phyloP scores from a whole-genome alignment of 2,797 vertebrate species.

The Myotis daubentonii region DNA sequence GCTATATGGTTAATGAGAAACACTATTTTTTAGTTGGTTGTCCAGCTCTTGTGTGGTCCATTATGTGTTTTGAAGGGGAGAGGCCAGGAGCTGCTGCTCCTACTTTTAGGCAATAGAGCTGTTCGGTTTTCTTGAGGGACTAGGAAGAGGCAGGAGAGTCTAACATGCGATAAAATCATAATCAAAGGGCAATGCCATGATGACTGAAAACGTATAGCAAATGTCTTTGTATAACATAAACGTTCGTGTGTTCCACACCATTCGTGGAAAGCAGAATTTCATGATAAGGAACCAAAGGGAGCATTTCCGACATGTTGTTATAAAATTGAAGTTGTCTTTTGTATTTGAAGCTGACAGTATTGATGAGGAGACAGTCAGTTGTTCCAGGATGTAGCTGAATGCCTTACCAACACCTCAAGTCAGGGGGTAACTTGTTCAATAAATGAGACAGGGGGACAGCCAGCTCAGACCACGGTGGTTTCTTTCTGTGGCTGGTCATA shows the following conservation, averaged over 20 bases:
- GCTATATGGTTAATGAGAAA: background rate
- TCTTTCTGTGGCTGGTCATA: background rate
- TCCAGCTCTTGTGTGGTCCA: background rate
- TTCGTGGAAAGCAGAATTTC: background rate
- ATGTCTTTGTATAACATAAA: constrained; percentile 3
- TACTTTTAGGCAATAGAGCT: background rate
- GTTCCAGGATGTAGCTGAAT: background rate
- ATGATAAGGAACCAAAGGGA: constrained; percentile 6
- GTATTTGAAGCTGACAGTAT: background rate
- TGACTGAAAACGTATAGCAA: constrained; percentile 6
- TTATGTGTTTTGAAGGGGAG: background rate
- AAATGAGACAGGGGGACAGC: background rate
- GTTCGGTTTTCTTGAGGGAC: background rate
- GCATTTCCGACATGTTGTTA: background rate
- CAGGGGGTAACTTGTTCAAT: background rate
- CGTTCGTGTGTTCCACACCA: background rate
- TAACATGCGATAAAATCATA: background rate
- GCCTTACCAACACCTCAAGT: background rate
- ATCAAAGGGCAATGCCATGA: background rate
- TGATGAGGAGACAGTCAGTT: background rate
- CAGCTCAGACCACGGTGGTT: background rate
- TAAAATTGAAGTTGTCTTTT: constrained; percentile 23
- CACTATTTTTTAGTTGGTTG: background rate
- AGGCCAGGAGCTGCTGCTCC: background rate
- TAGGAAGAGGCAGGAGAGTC: background rate